Evolutionary conservation across 2,797 vertebrate species (phyloP).

Genomic region (Astyanax mexicanus): DNA sequence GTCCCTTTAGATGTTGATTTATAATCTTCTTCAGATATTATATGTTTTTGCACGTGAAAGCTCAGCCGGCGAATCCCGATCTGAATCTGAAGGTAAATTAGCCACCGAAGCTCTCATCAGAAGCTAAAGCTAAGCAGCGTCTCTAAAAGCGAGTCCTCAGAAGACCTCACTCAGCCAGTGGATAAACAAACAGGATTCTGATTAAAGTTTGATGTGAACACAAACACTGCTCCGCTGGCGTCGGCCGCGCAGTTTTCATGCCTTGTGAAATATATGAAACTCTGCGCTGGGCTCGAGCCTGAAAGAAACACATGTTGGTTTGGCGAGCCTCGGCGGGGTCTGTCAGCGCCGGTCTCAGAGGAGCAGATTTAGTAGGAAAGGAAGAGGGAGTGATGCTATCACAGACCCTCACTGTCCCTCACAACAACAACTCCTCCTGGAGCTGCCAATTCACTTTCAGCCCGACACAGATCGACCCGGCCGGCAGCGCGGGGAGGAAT

Average conservation of each 20-base stretch:
- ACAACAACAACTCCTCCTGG: conserved; percentile 41
- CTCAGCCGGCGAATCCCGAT: not conserved
- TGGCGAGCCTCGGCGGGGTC: conserved; percentile 36
- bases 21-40: not conserved
- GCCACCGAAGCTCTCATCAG: conserved; percentile 7
- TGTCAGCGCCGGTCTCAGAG: conserved; percentile 30
- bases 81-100: conserved; percentile 19
- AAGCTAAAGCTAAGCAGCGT: not conserved
- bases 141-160: conserved; percentile 16
- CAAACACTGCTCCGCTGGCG: conserved; percentile 1
- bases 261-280: conserved; percentile 28
- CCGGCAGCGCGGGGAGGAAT: not conserved
- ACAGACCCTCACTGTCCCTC: conserved; percentile 19
- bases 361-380: conserved; percentile 22
- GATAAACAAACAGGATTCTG: conserved; percentile 5
- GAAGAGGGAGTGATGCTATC: conserved; percentile 32
- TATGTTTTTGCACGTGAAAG: conserved; percentile 17
- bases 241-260: conserved; percentile 10
- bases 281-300: not conserved
- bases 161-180: not conserved
- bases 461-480: not conserved
- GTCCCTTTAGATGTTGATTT: conserved; percentile 4
- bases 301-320: conserved; percentile 11
- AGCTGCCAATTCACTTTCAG: conserved; percentile 40
- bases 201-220: conserved; percentile 15